Evolutionary conservation across 1,140 invertebrate genomes (phyloP).

Genomic region (Pseudomyrmex dendroicus): DNA sequence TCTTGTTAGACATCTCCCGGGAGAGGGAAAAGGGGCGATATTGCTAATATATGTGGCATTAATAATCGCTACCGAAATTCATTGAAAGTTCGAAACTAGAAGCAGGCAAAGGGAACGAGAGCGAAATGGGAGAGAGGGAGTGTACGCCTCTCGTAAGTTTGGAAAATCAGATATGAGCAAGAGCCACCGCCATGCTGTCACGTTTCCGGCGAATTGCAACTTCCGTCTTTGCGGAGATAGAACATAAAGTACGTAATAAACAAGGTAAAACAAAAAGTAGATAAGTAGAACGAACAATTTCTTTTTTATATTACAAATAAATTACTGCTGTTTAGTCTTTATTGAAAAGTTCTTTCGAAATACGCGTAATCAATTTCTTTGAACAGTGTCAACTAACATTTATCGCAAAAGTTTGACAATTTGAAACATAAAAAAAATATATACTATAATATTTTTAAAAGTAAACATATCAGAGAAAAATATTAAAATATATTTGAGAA

Average conservation of each 20-base stretch:
- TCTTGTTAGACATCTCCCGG: constrained; percentile 50
- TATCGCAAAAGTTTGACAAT: too few species aligned
- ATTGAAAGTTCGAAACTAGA: constrained; percentile 54
- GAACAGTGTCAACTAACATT: too few species aligned
- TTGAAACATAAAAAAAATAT: too few species aligned
- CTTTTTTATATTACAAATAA: too few species aligned
- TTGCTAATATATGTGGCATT: constrained; percentile 53
- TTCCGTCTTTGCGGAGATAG: not conserved
- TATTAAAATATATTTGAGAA: too few species aligned
- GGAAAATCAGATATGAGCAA: constrained; percentile 47
- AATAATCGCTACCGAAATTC: constrained; percentile 66
- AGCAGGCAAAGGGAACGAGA: not conserved
- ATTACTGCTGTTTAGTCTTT: too few species aligned
- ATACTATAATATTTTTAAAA: too few species aligned
- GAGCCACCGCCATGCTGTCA: constrained; percentile 15
- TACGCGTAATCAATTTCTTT: too few species aligned
- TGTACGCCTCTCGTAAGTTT: constrained; percentile 50
- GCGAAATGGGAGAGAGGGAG: not conserved
- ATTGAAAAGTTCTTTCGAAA: too few species aligned
- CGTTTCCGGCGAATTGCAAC: constrained; percentile 24
- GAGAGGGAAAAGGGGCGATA: not conserved
- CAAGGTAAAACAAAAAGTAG: not conserved
- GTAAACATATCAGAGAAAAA: too few species aligned
- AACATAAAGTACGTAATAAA: not conserved
- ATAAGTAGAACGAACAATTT: not conserved